These are phyloP conservation scores for Microhierax caerulescens DNA, from an alignment of 2,797 vertebrate genomes.

Conservation along the genomic window DNA sequence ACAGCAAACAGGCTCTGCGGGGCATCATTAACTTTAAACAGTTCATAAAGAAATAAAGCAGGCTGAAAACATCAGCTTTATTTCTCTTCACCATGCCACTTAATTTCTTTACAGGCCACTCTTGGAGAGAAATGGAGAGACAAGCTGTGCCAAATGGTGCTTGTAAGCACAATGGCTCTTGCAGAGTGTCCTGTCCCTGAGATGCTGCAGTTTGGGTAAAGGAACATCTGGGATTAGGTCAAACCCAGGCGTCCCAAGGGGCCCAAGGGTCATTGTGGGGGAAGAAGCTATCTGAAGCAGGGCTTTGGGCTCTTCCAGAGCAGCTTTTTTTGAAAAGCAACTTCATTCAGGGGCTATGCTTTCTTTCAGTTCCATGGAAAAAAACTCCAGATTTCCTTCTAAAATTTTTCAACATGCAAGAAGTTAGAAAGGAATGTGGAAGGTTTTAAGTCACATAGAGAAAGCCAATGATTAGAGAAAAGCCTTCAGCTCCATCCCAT, in stretches of 20 bases:
- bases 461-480: neutral
- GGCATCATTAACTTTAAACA: neutral
- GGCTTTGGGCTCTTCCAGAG: neutral
- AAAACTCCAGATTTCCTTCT: neutral
- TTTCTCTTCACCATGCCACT: neutral
- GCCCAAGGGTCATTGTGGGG: neutral
- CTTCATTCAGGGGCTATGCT: neutral
- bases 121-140: neutral
- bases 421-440: neutral
- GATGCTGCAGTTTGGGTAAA: neutral
- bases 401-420: neutral
- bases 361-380: neutral
- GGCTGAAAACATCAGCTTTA: neutral
- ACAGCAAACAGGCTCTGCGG: neutral
- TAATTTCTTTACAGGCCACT: neutral
- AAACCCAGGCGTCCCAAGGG: neutral
- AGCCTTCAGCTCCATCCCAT: neutral
- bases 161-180: neutral
- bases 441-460: neutral
- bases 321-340: neutral
- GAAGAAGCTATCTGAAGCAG: neutral
- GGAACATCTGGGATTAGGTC: neutral
- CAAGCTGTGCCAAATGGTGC: neutral
- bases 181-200: neutral
- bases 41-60: neutral